Base-by-base conservation (phyloP, 1,140 invertebrate species). In the Ips typographus region DNA sequence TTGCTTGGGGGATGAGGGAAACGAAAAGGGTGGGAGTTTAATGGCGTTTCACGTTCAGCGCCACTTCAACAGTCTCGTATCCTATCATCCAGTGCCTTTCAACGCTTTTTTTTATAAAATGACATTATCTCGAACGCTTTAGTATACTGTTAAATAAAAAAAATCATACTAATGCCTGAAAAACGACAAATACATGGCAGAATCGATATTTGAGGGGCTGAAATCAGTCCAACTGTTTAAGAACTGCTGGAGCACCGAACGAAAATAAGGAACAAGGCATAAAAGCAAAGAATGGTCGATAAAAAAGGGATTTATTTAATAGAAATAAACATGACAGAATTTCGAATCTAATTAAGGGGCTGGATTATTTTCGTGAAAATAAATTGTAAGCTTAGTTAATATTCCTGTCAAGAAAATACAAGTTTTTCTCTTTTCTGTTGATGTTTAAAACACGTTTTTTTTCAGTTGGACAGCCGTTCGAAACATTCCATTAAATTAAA, bases 281-380 rank as follows among this genome's bases (percentile, higher is more conserved):
- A 70, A 70, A 70, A 64, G 68, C 60, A 64, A 68, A 70, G 68
- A 70, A 70, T 64, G 68, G 68, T 70, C 68, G 68, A 70, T 70
- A 70, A 70, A 70, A 70, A 70, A 70, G 68, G 68, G 68, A 70
- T 70, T 70, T 70, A 70, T 70, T 70, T 70, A 70, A 70, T 70
- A 70, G 68, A 70, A 70, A 70, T 68, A 70, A 70, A 70, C 68
- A 70, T 70, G 68, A 70, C 68, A 70, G 68, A 70, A 64, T 70
- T 70, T 70, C 68, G 61, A 70, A 70, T 70, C 68, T 70, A 70
- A 70, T 70, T 70, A 70, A 70, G 68, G 68, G 64, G 60, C 64
- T 52, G 68, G 66, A 70, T 70, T 68, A 68, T 59, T 68, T 68
- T 68, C 58, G 39, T 52, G 56, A 58, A 68, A 68, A 68, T 68